These are phyloP conservation scores for Nematostella vectensis DNA, from an alignment of 92 coral and sea anemone species.

Conservation along the genomic window DNA sequence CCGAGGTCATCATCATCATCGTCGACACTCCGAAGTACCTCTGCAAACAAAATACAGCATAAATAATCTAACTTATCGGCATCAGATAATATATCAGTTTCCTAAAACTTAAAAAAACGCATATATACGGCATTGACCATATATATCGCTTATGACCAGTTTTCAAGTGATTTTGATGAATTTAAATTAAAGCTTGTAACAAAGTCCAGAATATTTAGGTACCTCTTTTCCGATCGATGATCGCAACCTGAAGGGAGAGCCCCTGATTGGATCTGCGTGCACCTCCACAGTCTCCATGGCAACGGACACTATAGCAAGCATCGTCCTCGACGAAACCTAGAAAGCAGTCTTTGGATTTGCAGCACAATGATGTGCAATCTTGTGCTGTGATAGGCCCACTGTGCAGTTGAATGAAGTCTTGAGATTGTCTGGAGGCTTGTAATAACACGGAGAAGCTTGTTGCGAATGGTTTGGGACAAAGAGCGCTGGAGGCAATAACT, in stretches of 20 bases:
- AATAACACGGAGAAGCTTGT: conserved; percentile 49
- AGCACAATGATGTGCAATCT: conserved; percentile 40
- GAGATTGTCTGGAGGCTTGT: conserved; percentile 15
- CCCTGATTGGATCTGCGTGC: conserved; percentile 4
- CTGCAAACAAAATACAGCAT: conserved; percentile 19
- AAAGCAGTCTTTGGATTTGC: conserved; percentile 36
- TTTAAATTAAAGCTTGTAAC: too few relatives aligned
- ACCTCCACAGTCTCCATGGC: conserved; percentile 4
- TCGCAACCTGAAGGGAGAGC: conserved; percentile 41
- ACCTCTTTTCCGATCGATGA: conserved; percentile 66
- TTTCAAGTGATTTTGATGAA: too few relatives aligned
- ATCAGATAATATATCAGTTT: too few relatives aligned
- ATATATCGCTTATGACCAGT: too few relatives aligned
- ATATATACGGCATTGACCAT: background rate
- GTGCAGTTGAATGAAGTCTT: conserved; percentile 21
- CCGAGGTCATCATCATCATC: conserved; percentile 37
- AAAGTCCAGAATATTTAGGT: too few relatives aligned
- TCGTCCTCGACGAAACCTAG: conserved; percentile 42
- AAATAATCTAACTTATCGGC: too few relatives aligned
- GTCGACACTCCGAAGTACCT: conserved; percentile 53
- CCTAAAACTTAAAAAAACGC: too few relatives aligned
- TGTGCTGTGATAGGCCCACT: conserved; percentile 17
- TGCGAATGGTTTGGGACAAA: conserved; percentile 47
- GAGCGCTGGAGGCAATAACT: conserved; percentile 34
- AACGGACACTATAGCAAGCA: conserved; percentile 45